Base-by-base conservation (phyloP, 2,888 invertebrate species). In the Acanthosoma haemorrhoidale region DNA sequence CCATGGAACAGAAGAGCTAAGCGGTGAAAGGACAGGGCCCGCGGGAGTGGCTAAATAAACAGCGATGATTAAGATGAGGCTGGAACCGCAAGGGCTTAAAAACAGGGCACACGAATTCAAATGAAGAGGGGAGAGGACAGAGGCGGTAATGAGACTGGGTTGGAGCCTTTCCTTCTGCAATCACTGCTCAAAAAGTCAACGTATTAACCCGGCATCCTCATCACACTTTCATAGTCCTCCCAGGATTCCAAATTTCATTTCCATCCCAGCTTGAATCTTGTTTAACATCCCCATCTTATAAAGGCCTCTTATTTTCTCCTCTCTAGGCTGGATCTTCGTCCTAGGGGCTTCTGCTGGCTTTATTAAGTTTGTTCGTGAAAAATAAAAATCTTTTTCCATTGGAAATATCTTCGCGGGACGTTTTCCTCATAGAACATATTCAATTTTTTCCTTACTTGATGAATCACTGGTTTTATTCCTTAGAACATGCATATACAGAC, bases 91-190 rank as follows among this genome's bases (percentile, higher is more conserved):
- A 3, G 51, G 15, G 51, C 8, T 51, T 51, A 51, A 51, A 51
- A 51, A 51, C 51, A 51, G 51, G 51, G 51, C 29, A 51, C 29
- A 51, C 51, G 51, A 25, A 51, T 51, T 51, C 51, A 51, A 51
- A 51, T 51, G 51, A 51, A 21, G 43, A 6, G n/a, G n/a, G n/a
- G 25, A 1, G 25, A 29, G 51, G 51, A 25, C 51, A 25, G 25
- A 4, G 51, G 25, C n/a, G 51, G 51, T 51, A 51, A 51, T 51
- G 51, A 51, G 51, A 18, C n/a, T 25, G 2, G 51, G 29, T 25
- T 13, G 5, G n/a, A n/a, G 2, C 13, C 43, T 29, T 29, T n/a
- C 21, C 29, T 51, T 25, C 51, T 51, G 25, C 51, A 51, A 51
- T 51, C 51, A 51, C 5, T 25, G 51, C 43, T 43, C 1, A 1